phyloP scores from a whole-genome alignment of 2,888 invertebrate genomes.

The Chironomus riparius region DNA sequence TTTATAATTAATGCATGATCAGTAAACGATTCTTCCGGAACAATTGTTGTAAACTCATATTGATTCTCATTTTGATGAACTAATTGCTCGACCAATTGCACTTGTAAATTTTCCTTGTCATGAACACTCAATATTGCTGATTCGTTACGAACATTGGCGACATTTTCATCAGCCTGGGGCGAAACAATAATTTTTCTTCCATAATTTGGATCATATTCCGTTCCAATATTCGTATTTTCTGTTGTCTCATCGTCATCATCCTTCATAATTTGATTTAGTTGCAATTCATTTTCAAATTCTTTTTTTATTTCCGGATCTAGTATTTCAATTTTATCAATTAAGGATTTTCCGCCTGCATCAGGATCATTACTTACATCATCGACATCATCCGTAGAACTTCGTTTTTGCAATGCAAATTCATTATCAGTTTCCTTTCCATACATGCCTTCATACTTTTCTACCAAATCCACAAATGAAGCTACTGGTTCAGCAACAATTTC shows the following conservation, averaged over 20 bases:
- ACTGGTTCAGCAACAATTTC: background rate
- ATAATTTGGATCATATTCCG: background rate
- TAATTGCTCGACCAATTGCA: background rate
- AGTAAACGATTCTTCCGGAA: background rate
- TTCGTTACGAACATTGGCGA: too few species aligned
- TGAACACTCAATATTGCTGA: background rate
- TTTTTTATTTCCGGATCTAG: background rate
- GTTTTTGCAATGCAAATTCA: background rate
- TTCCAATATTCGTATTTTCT: background rate
- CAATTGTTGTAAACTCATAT: background rate
- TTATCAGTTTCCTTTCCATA: background rate
- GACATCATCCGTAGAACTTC: background rate
- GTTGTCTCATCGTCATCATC: background rate
- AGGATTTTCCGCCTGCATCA: background rate
- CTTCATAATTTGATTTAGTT: background rate
- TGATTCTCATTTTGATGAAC: background rate
- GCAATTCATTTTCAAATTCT: background rate
- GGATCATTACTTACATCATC: background rate
- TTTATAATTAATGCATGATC: background rate
- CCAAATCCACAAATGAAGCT: background rate
- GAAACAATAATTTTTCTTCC: background rate
- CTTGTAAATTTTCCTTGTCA: slow-evolving; percentile 3
- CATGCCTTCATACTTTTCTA: background rate
- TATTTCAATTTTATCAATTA: background rate
- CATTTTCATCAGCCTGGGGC: background rate